phyloP scores from a whole-genome alignment of 2,113 vertebrate genomes.

The Dolichotis patagonum region DNA sequence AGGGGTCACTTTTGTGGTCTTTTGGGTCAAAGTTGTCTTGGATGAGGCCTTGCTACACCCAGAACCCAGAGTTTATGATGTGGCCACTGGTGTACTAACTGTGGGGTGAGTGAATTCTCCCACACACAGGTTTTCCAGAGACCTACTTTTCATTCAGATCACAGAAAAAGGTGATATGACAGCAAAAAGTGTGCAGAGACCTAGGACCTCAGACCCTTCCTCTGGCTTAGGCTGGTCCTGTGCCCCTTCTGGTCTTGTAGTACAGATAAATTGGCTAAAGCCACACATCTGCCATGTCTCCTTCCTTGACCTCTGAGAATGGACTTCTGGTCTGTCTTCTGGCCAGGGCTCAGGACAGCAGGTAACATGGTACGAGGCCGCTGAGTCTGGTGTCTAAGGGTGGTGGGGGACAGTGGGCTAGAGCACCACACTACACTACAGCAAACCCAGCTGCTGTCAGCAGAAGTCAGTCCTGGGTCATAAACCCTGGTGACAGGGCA shows the following conservation, averaged over 20 bases:
- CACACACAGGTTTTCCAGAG: not conserved
- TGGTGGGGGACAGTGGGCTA: not conserved
- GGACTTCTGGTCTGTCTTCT: not conserved
- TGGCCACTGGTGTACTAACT: not conserved
- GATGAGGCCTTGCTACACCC: not conserved
- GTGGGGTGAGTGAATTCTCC: not conserved
- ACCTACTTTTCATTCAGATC: not conserved
- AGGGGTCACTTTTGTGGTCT: not conserved
- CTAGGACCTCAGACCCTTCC: not conserved
- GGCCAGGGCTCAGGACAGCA: not conserved
- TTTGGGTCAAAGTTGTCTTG: no score
- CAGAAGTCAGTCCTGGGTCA: not conserved
- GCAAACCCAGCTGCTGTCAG: not conserved
- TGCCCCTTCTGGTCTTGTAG: not conserved
- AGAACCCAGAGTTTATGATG: not conserved
- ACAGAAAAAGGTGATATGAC: not conserved
- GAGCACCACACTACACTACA: not conserved
- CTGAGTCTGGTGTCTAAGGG: not conserved
- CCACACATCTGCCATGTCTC: not conserved
- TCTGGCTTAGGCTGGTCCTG: no score
- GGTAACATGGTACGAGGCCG: not conserved
- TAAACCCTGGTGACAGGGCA: not conserved
- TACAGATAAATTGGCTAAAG: not conserved
- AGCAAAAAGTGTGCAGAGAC: not conserved
- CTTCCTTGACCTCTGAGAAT: not conserved